Conservation (phyloP, 2,797 vertebrate species). For the Hippopotamyrus pictus region DNA sequence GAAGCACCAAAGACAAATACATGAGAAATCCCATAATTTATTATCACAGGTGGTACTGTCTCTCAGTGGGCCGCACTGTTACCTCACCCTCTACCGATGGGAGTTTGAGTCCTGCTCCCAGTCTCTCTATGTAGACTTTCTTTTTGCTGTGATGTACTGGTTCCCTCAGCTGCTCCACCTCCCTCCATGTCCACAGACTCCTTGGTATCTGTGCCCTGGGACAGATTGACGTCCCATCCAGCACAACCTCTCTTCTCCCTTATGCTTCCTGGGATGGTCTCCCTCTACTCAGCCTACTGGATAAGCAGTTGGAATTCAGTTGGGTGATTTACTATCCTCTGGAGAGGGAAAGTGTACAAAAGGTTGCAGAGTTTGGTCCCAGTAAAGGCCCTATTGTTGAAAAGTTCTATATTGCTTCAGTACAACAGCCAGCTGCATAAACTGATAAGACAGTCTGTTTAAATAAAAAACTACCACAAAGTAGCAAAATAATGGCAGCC, state of each 20-base stretch:
- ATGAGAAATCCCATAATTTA: not conserved
- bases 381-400: not conserved
- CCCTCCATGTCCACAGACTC: not conserved
- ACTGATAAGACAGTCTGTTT: not conserved
- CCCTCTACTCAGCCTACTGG: not conserved
- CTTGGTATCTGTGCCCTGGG: not conserved
- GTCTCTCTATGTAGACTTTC: not conserved
- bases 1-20: not conserved
- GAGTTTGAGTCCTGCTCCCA: not conserved
- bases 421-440: not conserved
- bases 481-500: not conserved
- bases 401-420: not conserved
- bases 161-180: not conserved
- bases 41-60: not conserved
- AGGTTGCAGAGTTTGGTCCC: not conserved
- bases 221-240: not conserved
- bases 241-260: not conserved
- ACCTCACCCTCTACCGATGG: not conserved
- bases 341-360: not conserved
- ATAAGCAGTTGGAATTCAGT: not conserved
- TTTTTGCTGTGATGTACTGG: not conserved
- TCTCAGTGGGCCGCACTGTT: not conserved
- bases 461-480: not conserved
- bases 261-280: not conserved
- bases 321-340: not conserved